Percentiles rank a stretch among this genome's conserved stretches.
Conservation (phyloP, 2,797 vertebrate genomes). For the Sternotherus odoratus region DNA sequence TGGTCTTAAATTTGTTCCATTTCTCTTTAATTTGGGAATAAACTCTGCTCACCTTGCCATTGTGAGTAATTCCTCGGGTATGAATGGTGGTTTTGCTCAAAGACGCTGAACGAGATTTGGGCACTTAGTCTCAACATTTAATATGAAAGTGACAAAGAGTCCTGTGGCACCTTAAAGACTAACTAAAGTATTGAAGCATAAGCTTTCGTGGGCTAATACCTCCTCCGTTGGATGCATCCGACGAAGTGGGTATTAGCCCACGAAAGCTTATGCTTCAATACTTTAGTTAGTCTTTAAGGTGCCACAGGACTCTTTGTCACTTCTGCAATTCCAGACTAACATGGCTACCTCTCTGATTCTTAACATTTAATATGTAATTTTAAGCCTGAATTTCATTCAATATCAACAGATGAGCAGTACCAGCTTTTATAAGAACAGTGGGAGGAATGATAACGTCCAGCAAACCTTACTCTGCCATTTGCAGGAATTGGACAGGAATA, state of each 20-base stretch:
- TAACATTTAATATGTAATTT: background rate
- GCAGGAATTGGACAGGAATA: conserved; percentile 1
- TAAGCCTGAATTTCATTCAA: background rate
- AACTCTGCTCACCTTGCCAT: background rate
- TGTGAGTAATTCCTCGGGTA: background rate
- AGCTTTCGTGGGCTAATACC: no score
- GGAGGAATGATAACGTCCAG: conserved; percentile 23
- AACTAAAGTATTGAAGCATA: no score
- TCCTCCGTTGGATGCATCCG: no score
- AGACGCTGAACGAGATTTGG: background rate
- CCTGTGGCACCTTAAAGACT: no score
- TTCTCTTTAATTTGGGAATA: conserved; percentile 12
- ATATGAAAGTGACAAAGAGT: no score
- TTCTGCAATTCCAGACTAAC: no score
- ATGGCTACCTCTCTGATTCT: no score
- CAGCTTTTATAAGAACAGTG: background rate
- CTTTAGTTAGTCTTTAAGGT: no score
- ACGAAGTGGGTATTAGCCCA: no score
- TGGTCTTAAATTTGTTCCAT: conserved; percentile 35
- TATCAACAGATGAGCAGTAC: background rate
- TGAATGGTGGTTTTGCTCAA: background rate
- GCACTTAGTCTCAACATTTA: background rate
- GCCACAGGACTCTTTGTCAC: no score
- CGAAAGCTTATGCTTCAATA: no score
- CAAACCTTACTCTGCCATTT: conserved; percentile 44